A percentile compares a stretch with the other conserved stretches of the same genome.
phyloP scores from a whole-genome alignment of 2,888 invertebrate genomes.

The Papilio elwesi region DNA sequence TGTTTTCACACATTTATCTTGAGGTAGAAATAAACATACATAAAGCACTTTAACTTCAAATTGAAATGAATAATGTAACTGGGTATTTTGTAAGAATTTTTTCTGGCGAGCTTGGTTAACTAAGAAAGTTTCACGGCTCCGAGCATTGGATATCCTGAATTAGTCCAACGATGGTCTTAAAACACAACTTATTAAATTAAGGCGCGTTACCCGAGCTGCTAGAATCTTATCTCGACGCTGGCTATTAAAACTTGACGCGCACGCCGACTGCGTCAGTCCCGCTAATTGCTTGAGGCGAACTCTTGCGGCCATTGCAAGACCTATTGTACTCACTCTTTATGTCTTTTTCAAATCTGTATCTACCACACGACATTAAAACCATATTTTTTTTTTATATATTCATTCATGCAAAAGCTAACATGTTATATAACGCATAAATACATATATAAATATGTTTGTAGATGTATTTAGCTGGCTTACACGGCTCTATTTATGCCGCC shows the following conservation, averaged over 20 bases:
- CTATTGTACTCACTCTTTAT: background rate
- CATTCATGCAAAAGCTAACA: no score
- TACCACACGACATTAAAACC: no score
- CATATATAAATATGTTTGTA: no score
- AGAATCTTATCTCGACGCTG: constrained; percentile 37
- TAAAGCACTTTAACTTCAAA: background rate
- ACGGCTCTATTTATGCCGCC: no score
- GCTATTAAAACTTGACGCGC: constrained; percentile 53
- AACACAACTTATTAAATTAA: constrained; percentile 45
- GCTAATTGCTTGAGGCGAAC: constrained; percentile 59
- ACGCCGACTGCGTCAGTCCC: constrained; percentile 54
- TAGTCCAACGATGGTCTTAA: constrained; percentile 32
- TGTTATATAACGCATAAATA: no score
- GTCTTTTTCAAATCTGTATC: no score
- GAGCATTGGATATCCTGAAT: constrained; percentile 28
- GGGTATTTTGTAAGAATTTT: background rate
- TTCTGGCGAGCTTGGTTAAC: background rate
- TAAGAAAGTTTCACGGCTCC: constrained; percentile 5
- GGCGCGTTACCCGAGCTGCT: constrained; percentile 39
- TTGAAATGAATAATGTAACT: no score
- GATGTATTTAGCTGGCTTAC: no score
- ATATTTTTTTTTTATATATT: no score
- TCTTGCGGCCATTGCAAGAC: constrained; percentile 3
- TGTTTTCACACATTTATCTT: no score
- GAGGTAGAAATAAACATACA: no score